Evolutionary conservation across 2,113 vertebrate genomes (phyloP).

Genomic region (Aegypius monachus): DNA sequence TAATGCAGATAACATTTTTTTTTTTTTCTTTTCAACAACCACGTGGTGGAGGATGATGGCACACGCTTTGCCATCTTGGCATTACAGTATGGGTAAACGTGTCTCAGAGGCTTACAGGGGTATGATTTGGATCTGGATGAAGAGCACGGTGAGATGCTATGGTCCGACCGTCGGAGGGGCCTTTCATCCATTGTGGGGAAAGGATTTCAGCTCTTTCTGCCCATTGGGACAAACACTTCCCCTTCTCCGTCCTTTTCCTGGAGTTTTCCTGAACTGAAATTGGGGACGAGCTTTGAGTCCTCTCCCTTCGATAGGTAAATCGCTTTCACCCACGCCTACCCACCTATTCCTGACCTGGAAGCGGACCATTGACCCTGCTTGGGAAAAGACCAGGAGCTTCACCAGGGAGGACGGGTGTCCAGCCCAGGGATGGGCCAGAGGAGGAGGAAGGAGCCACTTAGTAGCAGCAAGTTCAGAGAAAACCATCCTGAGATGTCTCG

Average conservation of each 20-base stretch:
- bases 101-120: background rate
- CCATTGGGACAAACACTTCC: background rate
- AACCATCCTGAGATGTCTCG: background rate
- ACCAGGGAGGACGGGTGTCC: background rate
- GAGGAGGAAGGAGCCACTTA: background rate
- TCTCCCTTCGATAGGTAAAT: background rate
- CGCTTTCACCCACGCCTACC: background rate
- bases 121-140: background rate
- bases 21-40: background rate
- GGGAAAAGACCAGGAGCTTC: background rate
- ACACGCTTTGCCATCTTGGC: background rate
- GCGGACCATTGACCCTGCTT: background rate
- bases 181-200: background rate
- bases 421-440: background rate
- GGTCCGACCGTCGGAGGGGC: background rate
- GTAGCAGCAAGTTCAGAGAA: background rate
- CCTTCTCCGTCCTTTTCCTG: background rate
- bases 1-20: background rate
- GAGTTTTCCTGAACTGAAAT: background rate
- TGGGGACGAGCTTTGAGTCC: background rate
- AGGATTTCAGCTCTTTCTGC: background rate
- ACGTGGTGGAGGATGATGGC: fast-evolving
- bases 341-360: background rate
- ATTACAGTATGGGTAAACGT: background rate
- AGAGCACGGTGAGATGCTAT: background rate